A percentile compares a stretch with the other conserved stretches of the same genome.
phyloP scores from a whole-genome alignment of 1,140 invertebrate genomes.

The Piezodorus guildinii region DNA sequence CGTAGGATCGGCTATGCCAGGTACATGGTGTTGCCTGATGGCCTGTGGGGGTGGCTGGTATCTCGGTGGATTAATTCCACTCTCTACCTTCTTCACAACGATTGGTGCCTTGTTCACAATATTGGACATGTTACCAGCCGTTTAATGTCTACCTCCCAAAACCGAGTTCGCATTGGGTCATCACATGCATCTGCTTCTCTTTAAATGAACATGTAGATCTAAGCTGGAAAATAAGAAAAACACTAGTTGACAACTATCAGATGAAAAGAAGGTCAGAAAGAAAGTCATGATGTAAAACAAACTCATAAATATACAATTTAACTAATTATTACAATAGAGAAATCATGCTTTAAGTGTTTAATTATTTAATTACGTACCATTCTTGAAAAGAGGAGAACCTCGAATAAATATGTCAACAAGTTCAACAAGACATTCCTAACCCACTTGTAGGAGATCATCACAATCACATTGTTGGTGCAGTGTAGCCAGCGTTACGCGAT shows the following conservation, averaged over 20 bases:
- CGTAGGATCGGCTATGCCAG: neutral
- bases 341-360: neutral
- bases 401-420: constrained; percentile 15
- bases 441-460: constrained; percentile 6
- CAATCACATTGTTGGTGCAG: constrained; percentile 11
- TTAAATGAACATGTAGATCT: neutral
- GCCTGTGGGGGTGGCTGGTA: constrained; percentile 7
- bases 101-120: constrained; percentile 21
- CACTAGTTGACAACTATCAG: neutral
- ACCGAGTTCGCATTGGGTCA: neutral
- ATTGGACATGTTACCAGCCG: constrained; percentile 22
- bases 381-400: neutral
- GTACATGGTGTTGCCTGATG: constrained; percentile 12
- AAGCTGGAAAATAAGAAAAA: no score
- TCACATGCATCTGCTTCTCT: neutral
- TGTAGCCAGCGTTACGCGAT: neutral
- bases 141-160: neutral
- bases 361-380: neutral
- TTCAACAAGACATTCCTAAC: constrained; percentile 12
- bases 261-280: neutral
- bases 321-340: neutral
- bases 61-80: constrained; percentile 9
- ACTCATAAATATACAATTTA: neutral
- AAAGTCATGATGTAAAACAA: neutral
- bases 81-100: constrained; percentile 24